phyloP scores from a whole-genome alignment of 1,140 invertebrate species.

The Pomacea maculata region DNA sequence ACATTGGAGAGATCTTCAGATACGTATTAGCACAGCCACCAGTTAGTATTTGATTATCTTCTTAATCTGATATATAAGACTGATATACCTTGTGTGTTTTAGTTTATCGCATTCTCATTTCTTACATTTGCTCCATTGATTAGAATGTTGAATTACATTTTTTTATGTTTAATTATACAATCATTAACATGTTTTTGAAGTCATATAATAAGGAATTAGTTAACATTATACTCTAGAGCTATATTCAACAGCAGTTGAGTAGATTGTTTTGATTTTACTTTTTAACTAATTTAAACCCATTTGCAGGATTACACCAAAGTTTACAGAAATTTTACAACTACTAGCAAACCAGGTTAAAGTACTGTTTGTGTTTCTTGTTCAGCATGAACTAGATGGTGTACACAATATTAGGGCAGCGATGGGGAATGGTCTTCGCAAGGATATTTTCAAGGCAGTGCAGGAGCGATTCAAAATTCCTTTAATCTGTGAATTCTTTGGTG shows the following conservation, averaged over 20 bases:
- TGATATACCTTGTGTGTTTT: too few relatives aligned
- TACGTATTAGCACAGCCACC: slow-evolving; percentile 80
- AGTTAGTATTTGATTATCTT: slow-evolving; percentile 28
- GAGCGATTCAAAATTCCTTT: slow-evolving; percentile 82
- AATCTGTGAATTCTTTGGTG: slow-evolving; percentile 93
- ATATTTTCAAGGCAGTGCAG: slow-evolving; percentile 94
- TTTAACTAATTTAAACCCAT: background rate
- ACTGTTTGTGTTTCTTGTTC: slow-evolving; percentile 20
- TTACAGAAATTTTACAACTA: background rate
- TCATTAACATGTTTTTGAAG: background rate
- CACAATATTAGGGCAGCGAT: slow-evolving; percentile 41
- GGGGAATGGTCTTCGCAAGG: slow-evolving; percentile 80
- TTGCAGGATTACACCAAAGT: background rate
- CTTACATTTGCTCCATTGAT: background rate
- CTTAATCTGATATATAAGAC: background rate
- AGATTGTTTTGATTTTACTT: background rate
- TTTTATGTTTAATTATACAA: background rate
- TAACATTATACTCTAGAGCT: background rate
- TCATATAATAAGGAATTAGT: background rate
- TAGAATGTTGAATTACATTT: background rate
- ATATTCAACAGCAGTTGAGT: background rate
- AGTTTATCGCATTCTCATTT: background rate
- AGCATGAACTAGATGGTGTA: slow-evolving; percentile 37
- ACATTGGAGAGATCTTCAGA: slow-evolving; percentile 97
- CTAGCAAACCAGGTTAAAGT: background rate